A percentile compares a stretch with the other conserved stretches of the same genome.
Evolutionary conservation across 2,888 invertebrate genomes (phyloP).

Genomic region (Leptinotarsa juncta): DNA sequence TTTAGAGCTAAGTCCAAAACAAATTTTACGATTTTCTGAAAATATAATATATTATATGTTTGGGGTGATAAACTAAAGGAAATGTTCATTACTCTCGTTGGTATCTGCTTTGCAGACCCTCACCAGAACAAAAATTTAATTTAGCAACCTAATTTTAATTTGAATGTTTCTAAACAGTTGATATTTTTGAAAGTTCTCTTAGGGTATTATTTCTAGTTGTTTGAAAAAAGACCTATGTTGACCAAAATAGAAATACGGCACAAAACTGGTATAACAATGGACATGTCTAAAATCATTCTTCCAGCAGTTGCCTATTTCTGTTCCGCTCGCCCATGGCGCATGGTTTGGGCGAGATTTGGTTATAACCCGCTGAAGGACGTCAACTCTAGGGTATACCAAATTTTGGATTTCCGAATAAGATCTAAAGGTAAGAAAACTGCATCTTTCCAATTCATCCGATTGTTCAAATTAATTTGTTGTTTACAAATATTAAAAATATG

Average conservation of each 20-base stretch:
- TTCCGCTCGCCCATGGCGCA: slow-evolving; percentile 91
- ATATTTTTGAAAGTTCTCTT: slow-evolving; percentile 3
- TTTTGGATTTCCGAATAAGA: slow-evolving; percentile 83
- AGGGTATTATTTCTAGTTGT: slow-evolving; percentile 68
- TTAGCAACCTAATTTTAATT: too few species aligned
- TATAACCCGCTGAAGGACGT: slow-evolving; percentile 91
- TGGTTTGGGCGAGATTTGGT: slow-evolving; percentile 89
- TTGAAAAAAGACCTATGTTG: slow-evolving; percentile 92
- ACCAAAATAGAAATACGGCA: slow-evolving; percentile 81
- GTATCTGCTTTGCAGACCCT: too few species aligned
- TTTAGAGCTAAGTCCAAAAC: too few species aligned
- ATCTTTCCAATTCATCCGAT: neutral
- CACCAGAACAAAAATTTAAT: too few species aligned
- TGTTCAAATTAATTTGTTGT: slow-evolving; percentile 15
- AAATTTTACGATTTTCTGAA: too few species aligned
- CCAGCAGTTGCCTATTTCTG: slow-evolving; percentile 89
- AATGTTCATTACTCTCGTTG: too few species aligned
- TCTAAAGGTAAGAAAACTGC: slow-evolving; percentile 68
- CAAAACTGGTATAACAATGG: slow-evolving; percentile 71
- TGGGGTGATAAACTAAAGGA: too few species aligned
- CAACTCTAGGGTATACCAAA: slow-evolving; percentile 85
- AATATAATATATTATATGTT: too few species aligned
- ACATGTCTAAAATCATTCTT: slow-evolving; percentile 80
- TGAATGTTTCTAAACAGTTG: neutral
- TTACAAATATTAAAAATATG: neutral